Evolutionary conservation across 2,797 vertebrate species (phyloP).

Genomic region (Mustela erminea): DNA sequence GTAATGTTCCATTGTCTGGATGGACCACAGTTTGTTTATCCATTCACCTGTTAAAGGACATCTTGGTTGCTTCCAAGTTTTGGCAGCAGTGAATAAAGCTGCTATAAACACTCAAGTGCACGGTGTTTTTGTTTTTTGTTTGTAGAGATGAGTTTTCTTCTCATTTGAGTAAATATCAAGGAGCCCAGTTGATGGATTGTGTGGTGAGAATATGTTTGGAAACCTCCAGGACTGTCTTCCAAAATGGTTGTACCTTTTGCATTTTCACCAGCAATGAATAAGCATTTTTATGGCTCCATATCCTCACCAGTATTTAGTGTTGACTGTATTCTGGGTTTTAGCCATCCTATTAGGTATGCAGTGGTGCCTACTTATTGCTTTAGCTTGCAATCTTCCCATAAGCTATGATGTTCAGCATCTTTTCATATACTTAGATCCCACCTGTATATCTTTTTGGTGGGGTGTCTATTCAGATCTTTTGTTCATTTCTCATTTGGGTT

Average conservation of each 20-base stretch:
- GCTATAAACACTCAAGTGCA: neutral
- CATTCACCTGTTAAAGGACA: neutral
- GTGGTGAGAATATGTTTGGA: neutral
- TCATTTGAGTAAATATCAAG: neutral
- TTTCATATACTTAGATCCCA: neutral
- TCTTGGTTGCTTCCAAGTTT: neutral
- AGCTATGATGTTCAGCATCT: neutral
- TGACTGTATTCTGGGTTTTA: neutral
- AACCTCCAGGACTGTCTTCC: neutral
- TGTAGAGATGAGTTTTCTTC: neutral
- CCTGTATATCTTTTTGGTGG: neutral
- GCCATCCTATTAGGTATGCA: neutral
- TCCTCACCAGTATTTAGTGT: neutral
- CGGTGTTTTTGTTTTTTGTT: neutral
- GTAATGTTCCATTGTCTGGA: neutral
- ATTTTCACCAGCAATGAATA: neutral
- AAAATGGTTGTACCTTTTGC: neutral
- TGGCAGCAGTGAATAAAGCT: neutral
- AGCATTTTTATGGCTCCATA: neutral
- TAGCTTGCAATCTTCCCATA: neutral
- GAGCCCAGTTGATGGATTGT: neutral
- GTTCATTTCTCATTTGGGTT: neutral
- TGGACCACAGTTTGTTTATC: neutral
- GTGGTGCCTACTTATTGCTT: neutral
- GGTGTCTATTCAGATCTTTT: neutral